A percentile compares a stretch with the other conserved stretches of the same genome.
phyloP scores from a whole-genome alignment of 2,113 vertebrate species.

The Gnathonemus longibarbis region DNA sequence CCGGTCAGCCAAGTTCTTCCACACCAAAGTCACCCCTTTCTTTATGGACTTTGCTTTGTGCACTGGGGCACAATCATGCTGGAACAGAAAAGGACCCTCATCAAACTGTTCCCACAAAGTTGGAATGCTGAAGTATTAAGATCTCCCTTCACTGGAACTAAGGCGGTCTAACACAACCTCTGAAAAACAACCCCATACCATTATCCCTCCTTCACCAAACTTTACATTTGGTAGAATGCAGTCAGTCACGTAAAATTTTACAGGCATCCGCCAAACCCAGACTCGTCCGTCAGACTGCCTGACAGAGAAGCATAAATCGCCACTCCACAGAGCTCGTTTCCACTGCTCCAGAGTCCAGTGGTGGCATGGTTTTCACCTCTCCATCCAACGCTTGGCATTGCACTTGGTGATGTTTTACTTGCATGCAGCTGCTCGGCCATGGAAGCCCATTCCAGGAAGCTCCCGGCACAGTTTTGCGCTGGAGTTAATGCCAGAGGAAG shows the following conservation, averaged over 20 bases:
- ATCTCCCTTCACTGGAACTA: background rate
- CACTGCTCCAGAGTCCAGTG: background rate
- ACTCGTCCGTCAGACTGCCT: background rate
- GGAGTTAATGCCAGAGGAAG: background rate
- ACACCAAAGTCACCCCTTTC: background rate
- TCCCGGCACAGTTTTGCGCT: background rate
- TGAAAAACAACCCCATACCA: background rate
- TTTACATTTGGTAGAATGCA: background rate
- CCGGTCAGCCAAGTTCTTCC: background rate
- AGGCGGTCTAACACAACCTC: background rate
- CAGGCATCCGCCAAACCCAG: background rate
- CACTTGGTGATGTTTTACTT: background rate
- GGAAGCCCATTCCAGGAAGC: background rate
- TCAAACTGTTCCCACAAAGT: background rate
- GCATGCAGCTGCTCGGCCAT: background rate
- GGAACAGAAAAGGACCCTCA: background rate
- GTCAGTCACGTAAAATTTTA: background rate
- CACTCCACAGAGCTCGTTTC: background rate
- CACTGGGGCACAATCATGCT: background rate
- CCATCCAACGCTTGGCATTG: background rate
- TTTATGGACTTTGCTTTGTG: background rate
- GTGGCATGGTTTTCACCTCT: background rate
- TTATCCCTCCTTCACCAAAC: background rate
- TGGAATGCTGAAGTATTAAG: background rate
- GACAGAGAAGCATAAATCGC: background rate